These are phyloP conservation scores for Rhynchonycteris naso DNA, from an alignment of 2,797 vertebrate genomes.

Conservation along the genomic window DNA sequence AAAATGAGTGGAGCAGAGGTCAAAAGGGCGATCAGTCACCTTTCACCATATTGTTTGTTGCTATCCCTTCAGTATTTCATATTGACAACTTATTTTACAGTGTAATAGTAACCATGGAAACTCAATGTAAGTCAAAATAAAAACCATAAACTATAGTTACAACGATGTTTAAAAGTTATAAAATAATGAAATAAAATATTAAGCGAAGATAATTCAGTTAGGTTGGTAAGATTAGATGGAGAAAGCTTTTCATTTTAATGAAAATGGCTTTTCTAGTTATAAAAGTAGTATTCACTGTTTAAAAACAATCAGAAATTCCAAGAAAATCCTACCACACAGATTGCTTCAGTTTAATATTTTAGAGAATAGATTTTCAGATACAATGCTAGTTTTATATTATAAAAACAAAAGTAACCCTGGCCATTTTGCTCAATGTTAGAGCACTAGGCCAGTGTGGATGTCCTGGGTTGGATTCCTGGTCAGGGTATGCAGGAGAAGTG, in stretches of 20 bases:
- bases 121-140: slow-evolving; percentile 25
- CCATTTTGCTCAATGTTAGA: no score
- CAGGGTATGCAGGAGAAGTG: no score
- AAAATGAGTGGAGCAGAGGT: background rate
- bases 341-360: slow-evolving; percentile 27
- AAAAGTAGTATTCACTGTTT: background rate
- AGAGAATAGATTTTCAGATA: background rate
- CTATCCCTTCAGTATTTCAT: background rate
- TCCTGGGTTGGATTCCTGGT: no score
- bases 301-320: background rate
- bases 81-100: slow-evolving; percentile 3
- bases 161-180: background rate
- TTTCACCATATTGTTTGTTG: background rate
- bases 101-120: background rate
- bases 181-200: slow-evolving; percentile 8
- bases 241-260: background rate
- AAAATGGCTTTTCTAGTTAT: background rate
- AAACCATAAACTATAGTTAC: background rate
- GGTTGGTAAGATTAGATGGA: background rate
- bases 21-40: background rate
- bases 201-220: slow-evolving; percentile 17
- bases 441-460: no score
- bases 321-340: slow-evolving; percentile 5
- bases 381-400: background rate
- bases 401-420: background rate